Base-by-base conservation (phyloP, 2,888 invertebrate species). In the Ferrisia virgata region DNA sequence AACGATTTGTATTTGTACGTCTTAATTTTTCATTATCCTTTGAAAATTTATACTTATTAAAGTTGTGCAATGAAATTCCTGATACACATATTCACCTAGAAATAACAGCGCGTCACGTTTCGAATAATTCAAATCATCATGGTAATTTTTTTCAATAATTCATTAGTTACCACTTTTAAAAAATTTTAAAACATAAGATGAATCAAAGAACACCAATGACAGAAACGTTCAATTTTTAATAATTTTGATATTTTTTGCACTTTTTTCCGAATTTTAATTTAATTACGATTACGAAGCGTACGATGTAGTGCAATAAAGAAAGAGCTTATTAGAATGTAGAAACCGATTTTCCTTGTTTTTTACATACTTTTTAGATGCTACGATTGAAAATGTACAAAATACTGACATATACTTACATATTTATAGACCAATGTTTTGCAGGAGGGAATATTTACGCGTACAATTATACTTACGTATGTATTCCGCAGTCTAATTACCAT, bases 281-380 rank as follows among this genome's bases (percentile, higher is more conserved):
- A 25, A 1, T 18, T 31, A 13, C 15, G 11, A 64, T 31, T 18
- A 28, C 13, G 28, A 9, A 28, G 28, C 28, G 9, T 58, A 28
- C 13, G 58, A 58, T 9, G 25, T 58, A 25, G 58, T 25, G 72
- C 72, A 33, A 33, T 72, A n/a, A 72, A 22, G 3, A 25, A 33
- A 72, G 69, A 69, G 69, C 72, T 72, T 72, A 72, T 72, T 72
- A 72, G 72, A n/a, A 5, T 31, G 25, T 72, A 72, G 33, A 72
- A 58, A 25, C 2, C 2, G 8, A 58, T 58, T 28, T 64, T 25
- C n/a, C n/a, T 3, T 58, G 2, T 25, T 25, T 58, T 58, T 47
- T 47, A n/a, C n/a, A n/a, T n/a, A n/a, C n/a, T n/a, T n/a, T n/a
- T n/a, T n/a, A n/a, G n/a, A n/a, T n/a, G n/a, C n/a, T n/a, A n/a